Evolutionary conservation across 1,140 invertebrate species (phyloP).

Genomic region (Lineus longissimus): DNA sequence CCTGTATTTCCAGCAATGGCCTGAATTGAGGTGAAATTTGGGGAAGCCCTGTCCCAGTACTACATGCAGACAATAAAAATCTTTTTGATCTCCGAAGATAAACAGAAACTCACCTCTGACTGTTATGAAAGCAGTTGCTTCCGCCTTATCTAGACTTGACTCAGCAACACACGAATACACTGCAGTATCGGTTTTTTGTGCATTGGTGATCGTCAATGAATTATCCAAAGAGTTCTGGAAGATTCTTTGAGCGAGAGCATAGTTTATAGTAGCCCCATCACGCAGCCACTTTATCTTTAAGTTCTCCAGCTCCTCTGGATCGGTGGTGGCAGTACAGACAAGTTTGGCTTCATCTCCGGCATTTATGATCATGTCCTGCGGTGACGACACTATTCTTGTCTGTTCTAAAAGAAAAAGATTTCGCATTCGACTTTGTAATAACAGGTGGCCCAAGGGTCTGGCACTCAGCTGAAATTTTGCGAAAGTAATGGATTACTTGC

Average conservation of each 20-base stretch:
- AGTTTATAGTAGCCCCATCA: slow-evolving; percentile 55
- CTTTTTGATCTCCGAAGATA: too few species aligned
- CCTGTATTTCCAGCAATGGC: too few species aligned
- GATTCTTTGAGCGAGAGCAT: slow-evolving; percentile 71
- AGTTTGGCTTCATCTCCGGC: slow-evolving; percentile 1
- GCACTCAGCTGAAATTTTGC: neutral
- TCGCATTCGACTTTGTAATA: slow-evolving; percentile 71
- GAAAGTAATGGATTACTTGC: too few species aligned
- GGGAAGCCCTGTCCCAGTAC: too few species aligned
- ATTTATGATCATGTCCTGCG: slow-evolving; percentile 1
- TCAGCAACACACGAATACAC: slow-evolving; percentile 90
- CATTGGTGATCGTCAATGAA: slow-evolving; percentile 90
- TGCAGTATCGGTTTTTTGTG: slow-evolving; percentile 89
- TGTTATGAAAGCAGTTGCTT: slow-evolving; percentile 79
- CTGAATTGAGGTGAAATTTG: too few species aligned
- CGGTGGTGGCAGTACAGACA: neutral
- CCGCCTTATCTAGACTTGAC: slow-evolving; percentile 81
- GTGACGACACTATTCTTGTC: neutral
- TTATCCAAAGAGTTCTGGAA: slow-evolving; percentile 66
- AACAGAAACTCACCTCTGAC: slow-evolving; percentile 69
- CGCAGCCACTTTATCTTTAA: neutral
- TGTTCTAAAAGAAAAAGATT: slow-evolving; percentile 39
- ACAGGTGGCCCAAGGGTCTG: slow-evolving; percentile 51
- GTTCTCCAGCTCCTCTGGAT: neutral
- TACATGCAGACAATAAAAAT: too few species aligned